Evolutionary conservation across 1,140 invertebrate species (phyloP), one percentile per base, ranked within the genome.

Genomic region (Tachypleus tridentatus): DNA sequence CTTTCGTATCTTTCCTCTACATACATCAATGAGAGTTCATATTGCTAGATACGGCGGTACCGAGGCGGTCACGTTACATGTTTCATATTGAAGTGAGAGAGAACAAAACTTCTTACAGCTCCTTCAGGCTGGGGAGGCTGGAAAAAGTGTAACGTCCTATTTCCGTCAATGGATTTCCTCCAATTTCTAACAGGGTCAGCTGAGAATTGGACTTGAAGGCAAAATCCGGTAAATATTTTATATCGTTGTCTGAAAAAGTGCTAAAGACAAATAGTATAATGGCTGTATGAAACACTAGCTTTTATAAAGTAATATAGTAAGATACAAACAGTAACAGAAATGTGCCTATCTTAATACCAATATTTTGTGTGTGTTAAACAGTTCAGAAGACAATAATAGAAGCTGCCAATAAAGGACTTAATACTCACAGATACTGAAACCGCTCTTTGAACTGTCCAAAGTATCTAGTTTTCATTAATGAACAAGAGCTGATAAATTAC

Each of bases 81-180:
- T 29, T 29, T 29, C 29, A 29, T 29, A 2, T 29, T 29, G 29
- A 29, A 29, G 29, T 29, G 29, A 29, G 29, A 29, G 29, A 29
- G 29, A 29, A 29, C 29, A 29, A 29, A 29, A 29, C 29, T 70
- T 75, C 76, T 71, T 70, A 78, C 76, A 79, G 62, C 69, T 77
- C 72, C 58, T 73, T 71, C 51, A 79, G 68, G 7, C 66, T 60
- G 3, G 75, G 76, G 10, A 78, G 62, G 50, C 72, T 61, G 10
- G 68, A 69, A 65, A 79, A 79, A 48, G 76, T 73, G 48, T 70
- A 62, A 10, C 52, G 64, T 6, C 72, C 72, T 8, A 76, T 66
- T 9, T 71, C 69, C 54, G 61, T 61, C 8, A 79, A 73, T 4
- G 76, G 75, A 67, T 78, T 77, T 47, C 72, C 73, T 62, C 73